Base-by-base conservation (phyloP, 92 coral and sea anemone genomes). In the Bergia puertoricense region DNA sequence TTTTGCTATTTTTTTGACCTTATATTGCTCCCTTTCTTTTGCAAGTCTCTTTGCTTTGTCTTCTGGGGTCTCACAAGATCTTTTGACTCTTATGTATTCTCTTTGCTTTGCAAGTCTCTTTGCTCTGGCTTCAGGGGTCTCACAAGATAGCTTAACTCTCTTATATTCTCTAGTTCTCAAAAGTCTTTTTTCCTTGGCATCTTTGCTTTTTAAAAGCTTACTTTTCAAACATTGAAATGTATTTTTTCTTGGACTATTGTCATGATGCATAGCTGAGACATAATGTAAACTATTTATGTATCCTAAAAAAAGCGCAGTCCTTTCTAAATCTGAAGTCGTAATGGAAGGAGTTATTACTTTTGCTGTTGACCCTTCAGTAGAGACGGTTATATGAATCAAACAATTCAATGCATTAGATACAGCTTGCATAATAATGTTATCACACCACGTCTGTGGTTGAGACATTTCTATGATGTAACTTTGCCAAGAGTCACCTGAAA, bases 391-490 rank as follows among this genome's bases (percentile, higher is more conserved):
- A 56, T 89, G 79, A 89, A 89, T 89, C 20, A 86, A 43, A 86
- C 91, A 89, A 81, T 86, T 84, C 59, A 89, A 76, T 82, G 91
- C 76, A 89, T 83, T 89, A 76, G 88, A 85, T 76, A 89, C 90
- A 76, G 90, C 90, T 90, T 90, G 93, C 16, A 89, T 84, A 36
- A 59, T 76, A 23, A 89, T 36, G 76, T 83, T 81, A 74, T 89
- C 91, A 82, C 91, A 74, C 91, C 91, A 82, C 54, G 91, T 89
- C 39, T 85, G 87, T 81, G 88, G 91, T 89, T 89, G 88, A 40
- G 88, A 62, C 91, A 83, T 89, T 82, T 83, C 84, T 46, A 46
- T 77, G 20, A 90, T 86, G 88, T 90, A 86, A 80, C 81, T 80
- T 81, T 90, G 87, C 90, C 92, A 90, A 74, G 76, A 86, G 84